Conservation (phyloP, 2,113 vertebrate genomes). For the Psilopsiagon aymara region DNA sequence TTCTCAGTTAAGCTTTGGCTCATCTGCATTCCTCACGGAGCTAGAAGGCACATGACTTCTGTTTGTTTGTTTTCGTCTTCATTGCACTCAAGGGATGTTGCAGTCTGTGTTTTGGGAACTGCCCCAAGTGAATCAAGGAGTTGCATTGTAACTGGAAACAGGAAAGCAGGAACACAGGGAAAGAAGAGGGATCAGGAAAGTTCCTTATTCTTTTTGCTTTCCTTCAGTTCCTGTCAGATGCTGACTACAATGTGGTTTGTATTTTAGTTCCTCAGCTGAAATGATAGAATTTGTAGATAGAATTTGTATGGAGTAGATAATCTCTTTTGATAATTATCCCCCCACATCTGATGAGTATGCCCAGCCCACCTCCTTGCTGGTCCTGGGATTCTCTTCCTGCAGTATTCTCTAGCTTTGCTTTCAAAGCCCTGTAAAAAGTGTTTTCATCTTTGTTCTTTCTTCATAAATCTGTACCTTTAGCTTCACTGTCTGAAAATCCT, state of each 20-base stretch:
- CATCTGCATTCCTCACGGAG: background rate
- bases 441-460: background rate
- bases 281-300: background rate
- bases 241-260: background rate
- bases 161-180: background rate
- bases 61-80: conserved; percentile 1
- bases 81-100: background rate
- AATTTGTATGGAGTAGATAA: background rate
- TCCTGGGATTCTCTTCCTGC: background rate
- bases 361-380: background rate
- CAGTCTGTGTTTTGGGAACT: background rate
- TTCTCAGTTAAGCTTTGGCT: background rate
- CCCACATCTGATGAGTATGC: background rate
- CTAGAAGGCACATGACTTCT: background rate
- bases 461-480: background rate
- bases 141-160: background rate
- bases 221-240: background rate
- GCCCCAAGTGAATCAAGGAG: background rate
- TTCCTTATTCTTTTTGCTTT: background rate
- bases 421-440: background rate
- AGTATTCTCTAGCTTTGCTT: background rate
- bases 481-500: background rate
- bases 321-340: background rate
- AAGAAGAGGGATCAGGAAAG: accelerated
- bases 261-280: background rate